A percentile compares a stretch with the other conserved stretches of the same genome.
These are phyloP conservation scores for Eptatretus burgeri DNA, from an alignment of 2,113 vertebrate species.

Conservation along the genomic window DNA sequence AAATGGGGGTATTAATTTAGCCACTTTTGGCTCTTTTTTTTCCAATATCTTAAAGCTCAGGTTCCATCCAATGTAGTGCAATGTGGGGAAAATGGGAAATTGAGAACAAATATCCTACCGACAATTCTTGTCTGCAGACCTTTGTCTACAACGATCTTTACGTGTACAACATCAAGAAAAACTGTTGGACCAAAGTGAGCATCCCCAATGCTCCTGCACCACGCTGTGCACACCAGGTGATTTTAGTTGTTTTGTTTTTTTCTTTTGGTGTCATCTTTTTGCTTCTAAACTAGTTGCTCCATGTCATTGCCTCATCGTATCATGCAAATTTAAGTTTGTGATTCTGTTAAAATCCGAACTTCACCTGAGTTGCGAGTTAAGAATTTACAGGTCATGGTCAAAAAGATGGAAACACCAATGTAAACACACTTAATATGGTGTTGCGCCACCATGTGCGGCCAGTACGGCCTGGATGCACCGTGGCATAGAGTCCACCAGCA, in stretches of 20 bases:
- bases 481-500: no score
- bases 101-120: constrained; percentile 11
- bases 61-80: not conserved
- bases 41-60: not conserved
- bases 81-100: constrained; percentile 8
- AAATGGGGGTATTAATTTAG: constrained; percentile 11
- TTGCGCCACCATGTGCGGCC: no score
- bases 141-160: constrained; percentile 63
- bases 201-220: constrained; percentile 52
- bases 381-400: no score
- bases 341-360: no score
- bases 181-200: constrained; percentile 45
- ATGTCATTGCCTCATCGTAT: no score
- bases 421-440: no score
- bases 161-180: constrained; percentile 59
- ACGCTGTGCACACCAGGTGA: constrained; percentile 76
- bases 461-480: no score
- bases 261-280: not conserved
- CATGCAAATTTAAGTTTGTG: no score
- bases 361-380: no score
- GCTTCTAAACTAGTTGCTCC: not conserved
- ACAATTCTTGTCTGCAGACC: constrained; percentile 21
- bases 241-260: not conserved
- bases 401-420: no score
- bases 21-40: not conserved